These are phyloP conservation scores for Caenorhabditis latens DNA, from an alignment of 1,140 invertebrate species.

Conservation along the genomic window DNA sequence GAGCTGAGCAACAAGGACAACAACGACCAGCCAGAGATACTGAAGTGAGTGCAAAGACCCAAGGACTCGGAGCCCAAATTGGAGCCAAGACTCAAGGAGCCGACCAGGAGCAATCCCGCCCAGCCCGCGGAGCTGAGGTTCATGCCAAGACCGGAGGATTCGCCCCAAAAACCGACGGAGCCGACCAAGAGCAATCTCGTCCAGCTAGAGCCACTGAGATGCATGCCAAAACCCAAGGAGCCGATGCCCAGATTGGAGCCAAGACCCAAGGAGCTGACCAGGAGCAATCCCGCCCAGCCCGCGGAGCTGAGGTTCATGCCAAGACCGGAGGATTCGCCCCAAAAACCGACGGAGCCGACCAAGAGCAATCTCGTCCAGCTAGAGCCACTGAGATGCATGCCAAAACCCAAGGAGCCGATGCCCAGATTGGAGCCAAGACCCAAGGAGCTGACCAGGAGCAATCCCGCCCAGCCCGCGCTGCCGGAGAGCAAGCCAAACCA, in stretches of 20 bases:
- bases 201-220: background rate
- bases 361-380: background rate
- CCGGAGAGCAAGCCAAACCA: background rate
- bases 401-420: background rate
- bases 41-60: background rate
- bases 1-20: background rate
- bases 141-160: no score
- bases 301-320: background rate
- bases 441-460: background rate
- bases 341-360: background rate
- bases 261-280: background rate
- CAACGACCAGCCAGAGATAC: background rate
- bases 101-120: background rate
- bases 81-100: background rate
- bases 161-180: background rate
- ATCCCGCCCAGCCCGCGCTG: background rate
- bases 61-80: background rate
- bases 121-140: background rate
- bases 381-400: background rate
- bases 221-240: background rate
- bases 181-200: background rate
- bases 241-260: background rate
- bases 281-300: background rate
- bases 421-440: background rate
- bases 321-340: background rate